Evolutionary conservation across 1,140 invertebrate genomes (phyloP).

Genomic region (Diabrotica virgifera): DNA sequence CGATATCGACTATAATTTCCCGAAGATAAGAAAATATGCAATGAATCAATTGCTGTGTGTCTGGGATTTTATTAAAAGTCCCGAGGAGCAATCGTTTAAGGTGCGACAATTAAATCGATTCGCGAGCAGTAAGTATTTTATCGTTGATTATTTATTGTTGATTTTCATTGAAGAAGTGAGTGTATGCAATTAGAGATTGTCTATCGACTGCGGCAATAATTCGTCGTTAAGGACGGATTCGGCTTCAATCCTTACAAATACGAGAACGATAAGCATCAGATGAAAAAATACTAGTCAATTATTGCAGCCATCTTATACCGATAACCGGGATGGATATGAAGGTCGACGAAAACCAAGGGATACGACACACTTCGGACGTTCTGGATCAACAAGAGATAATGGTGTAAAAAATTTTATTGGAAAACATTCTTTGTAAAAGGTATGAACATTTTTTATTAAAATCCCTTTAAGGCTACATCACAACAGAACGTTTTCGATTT

Average conservation of each 20-base stretch:
- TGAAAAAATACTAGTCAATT: conserved; percentile 22
- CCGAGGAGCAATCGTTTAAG: not conserved
- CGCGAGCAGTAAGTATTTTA: not conserved
- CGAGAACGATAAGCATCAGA: conserved; percentile 15
- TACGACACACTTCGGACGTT: not conserved
- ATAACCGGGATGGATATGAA: conserved; percentile 21
- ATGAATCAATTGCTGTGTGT: too few relatives aligned
- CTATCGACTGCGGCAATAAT: conserved; percentile 8
- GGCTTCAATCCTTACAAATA: conserved; percentile 18
- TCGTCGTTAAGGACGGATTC: conserved; percentile 19
- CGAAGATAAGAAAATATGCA: too few relatives aligned
- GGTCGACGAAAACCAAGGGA: not conserved
- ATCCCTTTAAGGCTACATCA: too few relatives aligned
- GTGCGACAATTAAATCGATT: not conserved
- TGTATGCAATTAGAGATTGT: conserved; percentile 19
- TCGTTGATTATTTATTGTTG: not conserved
- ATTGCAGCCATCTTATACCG: conserved; percentile 20
- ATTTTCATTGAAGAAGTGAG: conserved; percentile 6
- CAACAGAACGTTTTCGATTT: too few relatives aligned
- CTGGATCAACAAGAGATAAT: too few relatives aligned
- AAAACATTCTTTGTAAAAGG: too few relatives aligned
- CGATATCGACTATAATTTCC: too few relatives aligned
- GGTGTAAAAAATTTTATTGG: too few relatives aligned
- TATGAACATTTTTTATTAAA: too few relatives aligned
- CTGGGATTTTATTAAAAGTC: too few relatives aligned